Base-by-base conservation (phyloP, 2,113 vertebrate species). In the Catagonus wagneri region DNA sequence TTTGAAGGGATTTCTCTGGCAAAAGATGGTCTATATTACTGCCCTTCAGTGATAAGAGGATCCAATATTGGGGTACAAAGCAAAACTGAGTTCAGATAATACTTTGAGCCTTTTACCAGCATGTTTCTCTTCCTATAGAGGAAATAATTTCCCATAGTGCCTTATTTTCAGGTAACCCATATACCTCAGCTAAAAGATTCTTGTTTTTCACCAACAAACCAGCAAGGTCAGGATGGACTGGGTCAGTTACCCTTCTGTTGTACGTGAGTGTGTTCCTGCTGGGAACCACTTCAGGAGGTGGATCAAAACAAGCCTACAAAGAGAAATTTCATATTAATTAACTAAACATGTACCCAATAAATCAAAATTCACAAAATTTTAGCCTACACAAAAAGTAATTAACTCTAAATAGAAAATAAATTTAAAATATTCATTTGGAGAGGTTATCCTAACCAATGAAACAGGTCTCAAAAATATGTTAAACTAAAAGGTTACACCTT, bases 161-260 rank as follows among this genome's bases (percentile, higher is more conserved):
- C 94, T 83, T 78, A 11, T 95, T 93, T 97, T 83, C 4, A 58
- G 39, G 78, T 91, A 83, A 94, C 39, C 65, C 27, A 50, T 66
- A 29, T 84, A 93, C 98, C 96, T 98, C 88, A 16, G 60, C 56
- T 85, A 79, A 96, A 86, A 98, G 86, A 84, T 79, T 95, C 76
- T 85, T 97, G 71, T 95, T 95, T 97, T 97, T 98, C 93, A 97
- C 90, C 93, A 96, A 25, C 74, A 97, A 92, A 34, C 63, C 68
- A 92, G 89, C 90, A 32, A 97, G 6, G 39, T 97, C 95, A 93
- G 88, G 65, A 54, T 36, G 19, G 10, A 54, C 56, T 19, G 6
- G 50, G 25, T 83, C 87, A 7, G 84, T 61, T 75, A 83, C 20
- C 68, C 32, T 94, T 92, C 76, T 94, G 74, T 60, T 86, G 72